Base-by-base conservation (phyloP, 23 tunicate genomes). In the Halocynthia aurantium region DNA sequence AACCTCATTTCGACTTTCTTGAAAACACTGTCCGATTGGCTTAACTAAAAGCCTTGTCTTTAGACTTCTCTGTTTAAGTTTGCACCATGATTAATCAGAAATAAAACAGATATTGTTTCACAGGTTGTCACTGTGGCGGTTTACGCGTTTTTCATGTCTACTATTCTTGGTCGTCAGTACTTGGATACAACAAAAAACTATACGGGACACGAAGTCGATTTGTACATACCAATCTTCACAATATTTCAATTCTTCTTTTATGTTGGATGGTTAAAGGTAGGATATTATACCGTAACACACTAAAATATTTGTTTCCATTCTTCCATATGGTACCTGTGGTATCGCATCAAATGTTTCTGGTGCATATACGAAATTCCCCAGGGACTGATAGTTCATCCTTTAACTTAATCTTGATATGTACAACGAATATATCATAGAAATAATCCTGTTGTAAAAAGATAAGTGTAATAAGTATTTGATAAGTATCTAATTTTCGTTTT, bases 61-160 rank as follows among this genome's bases (percentile, higher is more conserved):
- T 13, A 1, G 2, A 58, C 63, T 58, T 58, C 63, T 58, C n/a
- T 58, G 13, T 72, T 12, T 72, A 44, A 31, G 44, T 4, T 31
- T 31, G 44, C 44, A 31, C 44, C 44, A 31, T 31, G 44, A 31
- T 31, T 31, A 0, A 31, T 31, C 2, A 31, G 44, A 31, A 31
- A 31, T 31, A 31, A 31, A 31, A 31, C 44, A 31, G 4, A 31
- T 31, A 15, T 50, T 18, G 49, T 65, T 72, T 84, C 70, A 8
- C 57, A 93, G 94, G 98, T 93, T 55, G 98, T 93, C 6, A 87
- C 94, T 49, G 89, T 93, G 15, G 98, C 98, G 8, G 98, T 93
- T 7, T 93, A 93, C 76, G 80, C 78, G 77, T 93, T 72, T 60
- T 93, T 93, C 62, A 49, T 82, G 68, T 84, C 94, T 6, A 84